Conservation (phyloP, 1,140 invertebrate genomes). For the Cotesia glomerata region DNA sequence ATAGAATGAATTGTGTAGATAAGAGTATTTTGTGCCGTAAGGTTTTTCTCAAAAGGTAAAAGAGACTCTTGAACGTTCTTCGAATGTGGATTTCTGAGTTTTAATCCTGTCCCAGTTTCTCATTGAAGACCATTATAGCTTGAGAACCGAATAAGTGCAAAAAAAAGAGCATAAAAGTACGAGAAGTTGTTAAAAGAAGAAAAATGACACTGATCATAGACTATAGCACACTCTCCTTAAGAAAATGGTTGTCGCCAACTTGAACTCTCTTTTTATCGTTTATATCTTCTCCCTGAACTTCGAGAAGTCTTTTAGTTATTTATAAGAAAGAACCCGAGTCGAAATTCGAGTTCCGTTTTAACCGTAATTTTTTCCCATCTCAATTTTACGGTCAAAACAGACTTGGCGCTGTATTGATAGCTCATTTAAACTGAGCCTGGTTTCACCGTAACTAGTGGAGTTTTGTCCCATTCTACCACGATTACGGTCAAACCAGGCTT, state of each 20-base stretch:
- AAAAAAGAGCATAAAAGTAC: neutral
- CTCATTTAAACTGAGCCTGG: no score
- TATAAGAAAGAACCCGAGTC: no score
- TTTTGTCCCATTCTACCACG: no score
- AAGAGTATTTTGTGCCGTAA: neutral
- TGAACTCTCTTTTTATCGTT: neutral
- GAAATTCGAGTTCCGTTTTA: no score
- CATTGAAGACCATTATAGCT: conserved; percentile 24
- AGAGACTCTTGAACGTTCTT: conserved; percentile 12
- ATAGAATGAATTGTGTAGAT: conserved; percentile 18
- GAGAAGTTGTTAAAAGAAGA: neutral
- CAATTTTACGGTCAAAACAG: no score
- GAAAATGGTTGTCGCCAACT: neutral
- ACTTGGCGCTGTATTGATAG: no score
- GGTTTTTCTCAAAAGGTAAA: conserved; percentile 8
- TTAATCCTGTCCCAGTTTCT: conserved; percentile 28
- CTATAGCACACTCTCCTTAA: neutral
- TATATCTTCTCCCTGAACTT: neutral
- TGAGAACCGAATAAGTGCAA: neutral
- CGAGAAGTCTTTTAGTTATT: neutral
- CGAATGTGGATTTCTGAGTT: conserved; percentile 21
- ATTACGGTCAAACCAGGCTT: no score
- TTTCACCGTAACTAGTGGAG: no score
- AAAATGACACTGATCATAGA: neutral
- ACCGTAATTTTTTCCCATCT: no score